phyloP scores from a whole-genome alignment of 1,140 invertebrate genomes.

The Pachyrhynchus sulphureomaculatus region DNA sequence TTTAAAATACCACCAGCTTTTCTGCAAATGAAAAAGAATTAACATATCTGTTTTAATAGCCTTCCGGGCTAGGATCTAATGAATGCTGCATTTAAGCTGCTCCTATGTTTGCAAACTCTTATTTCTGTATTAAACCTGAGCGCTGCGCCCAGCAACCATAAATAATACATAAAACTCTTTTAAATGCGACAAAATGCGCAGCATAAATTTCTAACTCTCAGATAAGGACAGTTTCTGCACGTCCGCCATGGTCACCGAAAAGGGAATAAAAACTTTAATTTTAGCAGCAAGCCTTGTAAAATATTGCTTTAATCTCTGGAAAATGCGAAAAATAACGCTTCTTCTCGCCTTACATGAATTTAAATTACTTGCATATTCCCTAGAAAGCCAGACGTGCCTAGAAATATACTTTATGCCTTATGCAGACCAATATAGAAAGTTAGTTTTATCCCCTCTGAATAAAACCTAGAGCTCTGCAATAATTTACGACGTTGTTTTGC shows the following conservation, averaged over 20 bases:
- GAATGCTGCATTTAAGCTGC: conserved; percentile 15
- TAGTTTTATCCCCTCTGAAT: conserved; percentile 14
- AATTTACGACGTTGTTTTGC: conserved; percentile 10
- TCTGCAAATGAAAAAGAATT: conserved; percentile 1
- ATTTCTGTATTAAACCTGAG: conserved; percentile 37
- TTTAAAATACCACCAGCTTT: too few species aligned
- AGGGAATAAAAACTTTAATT: conserved; percentile 50
- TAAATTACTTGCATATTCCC: conserved; percentile 50
- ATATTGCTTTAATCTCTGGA: conserved; percentile 52
- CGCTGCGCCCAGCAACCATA: conserved; percentile 22
- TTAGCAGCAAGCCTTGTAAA: conserved; percentile 48
- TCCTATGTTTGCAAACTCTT: conserved; percentile 28
- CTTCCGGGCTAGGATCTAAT: neutral
- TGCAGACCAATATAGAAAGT: conserved; percentile 27
- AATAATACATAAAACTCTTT: conserved; percentile 47
- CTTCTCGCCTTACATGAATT: conserved; percentile 50
- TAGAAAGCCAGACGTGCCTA: conserved; percentile 45
- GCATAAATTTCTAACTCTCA: conserved; percentile 49
- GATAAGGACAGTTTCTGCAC: conserved; percentile 50
- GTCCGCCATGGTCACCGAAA: conserved; percentile 31
- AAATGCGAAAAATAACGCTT: conserved; percentile 51
- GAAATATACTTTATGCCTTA: conserved; percentile 32
- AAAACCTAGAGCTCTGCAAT: conserved; percentile 3
- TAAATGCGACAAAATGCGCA: conserved; percentile 47
- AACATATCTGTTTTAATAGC: conserved; percentile 22